phyloP scores from a whole-genome alignment of 2,888 invertebrate genomes.

The Hypomecis punctinalis region DNA sequence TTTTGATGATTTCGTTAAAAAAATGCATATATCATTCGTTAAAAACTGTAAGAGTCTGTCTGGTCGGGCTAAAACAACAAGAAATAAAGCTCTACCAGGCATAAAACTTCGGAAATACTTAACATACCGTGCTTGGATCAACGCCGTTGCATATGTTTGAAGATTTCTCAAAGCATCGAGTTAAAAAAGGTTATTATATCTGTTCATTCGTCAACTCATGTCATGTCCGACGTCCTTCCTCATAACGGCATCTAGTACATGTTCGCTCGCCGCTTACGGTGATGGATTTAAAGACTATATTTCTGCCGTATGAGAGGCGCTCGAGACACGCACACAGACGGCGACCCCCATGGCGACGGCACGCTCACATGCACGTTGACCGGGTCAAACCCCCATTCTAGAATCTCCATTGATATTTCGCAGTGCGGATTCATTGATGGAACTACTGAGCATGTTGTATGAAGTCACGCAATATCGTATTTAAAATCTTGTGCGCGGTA shows the following conservation, averaged over 20 bases:
- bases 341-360: conserved; percentile 44
- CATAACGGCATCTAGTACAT: conserved; percentile 37
- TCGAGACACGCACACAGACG: conserved; percentile 50
- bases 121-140: neutral
- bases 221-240: conserved; percentile 35
- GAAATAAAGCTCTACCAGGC: neutral
- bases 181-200: conserved; percentile 13
- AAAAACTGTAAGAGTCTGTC: too few relatives aligned
- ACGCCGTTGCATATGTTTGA: neutral
- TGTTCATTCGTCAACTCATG: conserved; percentile 15
- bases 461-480: conserved; percentile 36
- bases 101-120: neutral
- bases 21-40: too few relatives aligned
- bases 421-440: conserved; percentile 76
- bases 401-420: conserved; percentile 80
- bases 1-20: too few relatives aligned
- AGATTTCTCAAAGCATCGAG: conserved; percentile 16
- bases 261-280: conserved; percentile 34
- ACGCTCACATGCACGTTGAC: conserved; percentile 69
- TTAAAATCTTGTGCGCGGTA: conserved; percentile 28
- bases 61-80: too few relatives aligned
- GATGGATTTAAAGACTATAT: conserved; percentile 40
- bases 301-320: conserved; percentile 42
- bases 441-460: conserved; percentile 50
- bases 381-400: conserved; percentile 77